Evolutionary conservation across 2,888 invertebrate species (phyloP).

Genomic region (Fragum sueziense): DNA sequence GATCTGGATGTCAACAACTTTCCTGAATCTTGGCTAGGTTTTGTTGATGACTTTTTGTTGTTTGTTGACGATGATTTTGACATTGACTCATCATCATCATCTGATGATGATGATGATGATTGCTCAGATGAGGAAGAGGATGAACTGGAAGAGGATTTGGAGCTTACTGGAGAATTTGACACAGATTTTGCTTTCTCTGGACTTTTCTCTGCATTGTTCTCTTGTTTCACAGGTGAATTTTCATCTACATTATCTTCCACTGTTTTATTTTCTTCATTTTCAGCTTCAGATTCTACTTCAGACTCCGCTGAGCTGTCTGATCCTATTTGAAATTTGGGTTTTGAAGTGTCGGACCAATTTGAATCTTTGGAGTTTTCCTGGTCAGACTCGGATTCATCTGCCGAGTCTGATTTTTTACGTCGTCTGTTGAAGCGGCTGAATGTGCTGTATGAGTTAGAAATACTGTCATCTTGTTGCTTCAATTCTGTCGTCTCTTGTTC

Average conservation of each 20-base stretch:
- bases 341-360: neutral
- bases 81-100: neutral
- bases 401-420: constrained; percentile 39
- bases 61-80: constrained; percentile 18
- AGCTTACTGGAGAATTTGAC: constrained; percentile 19
- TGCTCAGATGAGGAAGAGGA: constrained; percentile 20
- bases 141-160: constrained; percentile 27
- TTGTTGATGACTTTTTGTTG: neutral
- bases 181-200: constrained; percentile 14
- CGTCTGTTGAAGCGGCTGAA: constrained; percentile 59
- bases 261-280: neutral
- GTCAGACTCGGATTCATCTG: constrained; percentile 42
- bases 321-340: constrained; percentile 4
- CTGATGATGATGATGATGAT: constrained; percentile 16
- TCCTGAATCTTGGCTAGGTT: neutral
- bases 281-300: constrained; percentile 4
- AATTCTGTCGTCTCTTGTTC: constrained; percentile 16
- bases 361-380: constrained; percentile 2
- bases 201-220: neutral
- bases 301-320: constrained; percentile 8
- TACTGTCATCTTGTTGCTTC: constrained; percentile 51
- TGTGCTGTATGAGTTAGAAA: constrained; percentile 49
- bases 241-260: neutral
- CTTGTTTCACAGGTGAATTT: neutral
- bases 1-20: neutral